Conservation (phyloP, 2,888 invertebrate species). For the Polydesmus complanatus region DNA sequence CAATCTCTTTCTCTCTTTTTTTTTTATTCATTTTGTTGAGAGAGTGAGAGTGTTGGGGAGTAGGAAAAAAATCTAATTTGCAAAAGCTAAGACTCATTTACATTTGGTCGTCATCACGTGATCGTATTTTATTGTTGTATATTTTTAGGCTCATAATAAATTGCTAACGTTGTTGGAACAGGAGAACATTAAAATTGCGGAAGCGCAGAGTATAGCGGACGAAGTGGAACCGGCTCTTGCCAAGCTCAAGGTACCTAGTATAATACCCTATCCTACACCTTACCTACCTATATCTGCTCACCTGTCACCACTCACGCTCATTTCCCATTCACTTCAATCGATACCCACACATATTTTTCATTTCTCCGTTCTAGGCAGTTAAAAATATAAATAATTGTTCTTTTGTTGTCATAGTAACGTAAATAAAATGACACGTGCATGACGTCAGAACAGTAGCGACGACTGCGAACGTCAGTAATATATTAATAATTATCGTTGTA, state of each 20-base stretch:
- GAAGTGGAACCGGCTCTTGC: slow-evolving; percentile 36
- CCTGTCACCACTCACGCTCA: no score
- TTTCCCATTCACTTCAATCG: background rate
- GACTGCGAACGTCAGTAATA: no score
- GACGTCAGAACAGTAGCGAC: no score
- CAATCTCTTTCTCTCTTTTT: background rate
- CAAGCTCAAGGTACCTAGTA: slow-evolving; percentile 17
- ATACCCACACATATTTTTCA: no score
- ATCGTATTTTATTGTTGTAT: background rate
- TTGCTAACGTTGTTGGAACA: slow-evolving; percentile 73
- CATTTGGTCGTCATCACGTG: background rate
- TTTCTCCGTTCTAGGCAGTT: no score
- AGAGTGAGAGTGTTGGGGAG: no score
- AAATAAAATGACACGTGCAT: no score
- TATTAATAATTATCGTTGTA: no score
- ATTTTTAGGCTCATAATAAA: slow-evolving; percentile 61
- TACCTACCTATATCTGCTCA: background rate
- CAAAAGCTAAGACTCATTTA: background rate
- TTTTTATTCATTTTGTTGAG: no score
- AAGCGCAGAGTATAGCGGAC: slow-evolving; percentile 80
- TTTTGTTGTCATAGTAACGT: no score
- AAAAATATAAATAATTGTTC: no score
- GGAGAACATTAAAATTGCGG: slow-evolving; percentile 59
- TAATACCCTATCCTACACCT: no score
- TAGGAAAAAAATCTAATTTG: background rate